Evolutionary conservation across 2,797 vertebrate genomes (phyloP).

Genomic region (Myotis vivesi): DNA sequence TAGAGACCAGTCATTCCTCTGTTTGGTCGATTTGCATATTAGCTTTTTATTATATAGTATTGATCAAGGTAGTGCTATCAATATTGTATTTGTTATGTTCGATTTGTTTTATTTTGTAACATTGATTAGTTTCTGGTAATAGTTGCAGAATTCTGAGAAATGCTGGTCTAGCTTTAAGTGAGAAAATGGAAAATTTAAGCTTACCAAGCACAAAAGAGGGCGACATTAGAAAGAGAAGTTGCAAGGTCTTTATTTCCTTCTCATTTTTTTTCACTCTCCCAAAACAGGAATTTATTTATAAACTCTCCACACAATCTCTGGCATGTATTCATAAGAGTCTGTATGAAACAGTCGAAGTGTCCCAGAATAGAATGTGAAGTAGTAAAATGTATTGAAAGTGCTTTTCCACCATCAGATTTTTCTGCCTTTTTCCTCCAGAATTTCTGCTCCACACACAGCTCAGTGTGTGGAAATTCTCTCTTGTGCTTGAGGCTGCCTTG

Average conservation of each 20-base stretch:
- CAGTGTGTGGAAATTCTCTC: neutral
- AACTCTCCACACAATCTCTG: neutral
- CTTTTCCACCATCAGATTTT: neutral
- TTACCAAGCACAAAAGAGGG: neutral
- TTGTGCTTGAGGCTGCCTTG: accelerated
- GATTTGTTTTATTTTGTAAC: neutral
- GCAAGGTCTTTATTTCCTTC: neutral
- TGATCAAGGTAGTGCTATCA: neutral
- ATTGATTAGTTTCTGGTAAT: neutral
- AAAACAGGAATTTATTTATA: neutral
- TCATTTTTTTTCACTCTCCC: neutral
- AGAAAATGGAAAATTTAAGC: neutral
- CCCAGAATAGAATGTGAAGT: neutral
- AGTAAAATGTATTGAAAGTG: neutral
- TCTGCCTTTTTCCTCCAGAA: neutral
- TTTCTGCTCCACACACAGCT: neutral
- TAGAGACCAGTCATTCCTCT: too few relatives aligned
- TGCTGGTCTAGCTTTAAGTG: neutral
- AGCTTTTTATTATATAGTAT: neutral
- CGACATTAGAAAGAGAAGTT: neutral
- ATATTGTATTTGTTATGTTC: neutral
- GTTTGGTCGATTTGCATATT: too few relatives aligned
- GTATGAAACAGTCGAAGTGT: neutral
- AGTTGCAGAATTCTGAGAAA: neutral
- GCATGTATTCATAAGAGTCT: neutral